phyloP scores from a whole-genome alignment of 2,113 vertebrate species.

The Tragulus kanchil region DNA sequence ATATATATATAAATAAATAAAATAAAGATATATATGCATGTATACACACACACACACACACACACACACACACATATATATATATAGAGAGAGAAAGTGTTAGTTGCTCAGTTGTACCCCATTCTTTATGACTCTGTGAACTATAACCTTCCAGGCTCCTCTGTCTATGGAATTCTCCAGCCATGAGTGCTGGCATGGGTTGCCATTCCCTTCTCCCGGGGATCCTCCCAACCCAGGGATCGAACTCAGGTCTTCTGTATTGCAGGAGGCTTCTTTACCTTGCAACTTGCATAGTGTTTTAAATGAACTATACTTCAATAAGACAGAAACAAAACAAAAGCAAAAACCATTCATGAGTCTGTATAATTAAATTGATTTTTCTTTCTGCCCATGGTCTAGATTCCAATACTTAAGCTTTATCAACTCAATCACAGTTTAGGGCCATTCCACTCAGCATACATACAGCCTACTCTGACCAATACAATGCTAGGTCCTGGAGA shows the following conservation, averaged over 20 bases:
- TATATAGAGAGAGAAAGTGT: neutral
- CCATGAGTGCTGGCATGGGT: neutral
- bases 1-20: no score
- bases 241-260: neutral
- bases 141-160: neutral
- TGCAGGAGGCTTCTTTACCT: neutral
- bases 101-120: neutral
- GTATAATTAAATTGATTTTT: neutral
- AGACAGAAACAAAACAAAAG: neutral
- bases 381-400: neutral
- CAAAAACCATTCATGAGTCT: neutral
- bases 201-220: neutral
- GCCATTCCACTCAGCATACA: neutral
- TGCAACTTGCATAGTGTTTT: neutral
- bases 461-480: neutral
- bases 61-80: no score
- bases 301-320: neutral
- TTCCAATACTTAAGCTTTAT: neutral
- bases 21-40: no score
- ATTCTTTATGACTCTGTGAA: neutral
- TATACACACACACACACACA: no score
- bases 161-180: neutral
- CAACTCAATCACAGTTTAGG: neutral
- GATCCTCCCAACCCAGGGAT: neutral
- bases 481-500: neutral